These are phyloP conservation scores for Sphaerodactylus townsendi DNA, from an alignment of 2,113 vertebrate genomes.

Conservation along the genomic window DNA sequence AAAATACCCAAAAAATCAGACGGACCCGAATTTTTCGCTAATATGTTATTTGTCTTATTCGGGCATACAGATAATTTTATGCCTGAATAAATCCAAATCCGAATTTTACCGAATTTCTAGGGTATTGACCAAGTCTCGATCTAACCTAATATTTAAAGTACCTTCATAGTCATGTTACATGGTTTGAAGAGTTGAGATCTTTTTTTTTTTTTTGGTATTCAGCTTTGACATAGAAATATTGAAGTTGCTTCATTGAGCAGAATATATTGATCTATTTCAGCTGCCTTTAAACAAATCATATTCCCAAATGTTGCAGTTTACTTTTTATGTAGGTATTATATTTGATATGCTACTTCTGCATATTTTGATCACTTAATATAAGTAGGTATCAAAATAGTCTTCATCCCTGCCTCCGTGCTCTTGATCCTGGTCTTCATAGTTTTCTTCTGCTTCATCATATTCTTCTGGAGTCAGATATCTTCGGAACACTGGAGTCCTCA, in stretches of 20 bases:
- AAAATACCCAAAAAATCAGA: too few relatives aligned
- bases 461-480: constrained; percentile 69
- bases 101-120: too few relatives aligned
- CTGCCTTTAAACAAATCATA: background rate
- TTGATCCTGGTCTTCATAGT: background rate
- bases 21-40: too few relatives aligned
- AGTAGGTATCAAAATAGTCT: constrained; percentile 61
- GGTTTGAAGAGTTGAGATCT: background rate
- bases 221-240: background rate
- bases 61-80: too few relatives aligned
- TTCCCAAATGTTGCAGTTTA: background rate
- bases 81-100: too few relatives aligned
- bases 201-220: too few relatives aligned
- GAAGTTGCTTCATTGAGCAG: background rate
- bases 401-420: constrained; percentile 65
- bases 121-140: too few relatives aligned
- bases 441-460: constrained; percentile 53
- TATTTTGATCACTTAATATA: constrained; percentile 51
- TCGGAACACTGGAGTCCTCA: constrained; percentile 68
- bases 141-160: background rate
- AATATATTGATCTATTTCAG: background rate
- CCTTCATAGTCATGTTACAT: background rate
- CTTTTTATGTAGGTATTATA: constrained; percentile 1
- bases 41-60: too few relatives aligned
- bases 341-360: constrained; percentile 3